These are phyloP conservation scores for Aricia artaxerxes DNA, from an alignment of 2,888 invertebrate species.

Conservation along the genomic window DNA sequence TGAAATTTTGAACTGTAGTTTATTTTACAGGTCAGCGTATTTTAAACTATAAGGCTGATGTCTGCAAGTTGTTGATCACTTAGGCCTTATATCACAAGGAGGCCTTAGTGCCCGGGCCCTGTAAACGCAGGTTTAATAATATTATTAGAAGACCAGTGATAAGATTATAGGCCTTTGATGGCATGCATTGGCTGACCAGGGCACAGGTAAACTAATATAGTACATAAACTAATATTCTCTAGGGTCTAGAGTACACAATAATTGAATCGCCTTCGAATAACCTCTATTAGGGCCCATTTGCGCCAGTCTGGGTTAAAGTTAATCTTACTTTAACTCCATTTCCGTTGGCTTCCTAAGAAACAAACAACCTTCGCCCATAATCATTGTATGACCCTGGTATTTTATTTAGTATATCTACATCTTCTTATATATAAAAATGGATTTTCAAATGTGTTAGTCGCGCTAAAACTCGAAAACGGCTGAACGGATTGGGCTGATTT, in stretches of 20 bases:
- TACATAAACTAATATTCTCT: background rate
- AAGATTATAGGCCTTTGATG: constrained; percentile 5
- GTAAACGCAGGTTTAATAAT: background rate
- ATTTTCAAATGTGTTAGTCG: too few species aligned
- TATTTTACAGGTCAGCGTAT: too few species aligned
- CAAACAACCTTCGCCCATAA: background rate
- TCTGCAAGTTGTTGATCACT: background rate
- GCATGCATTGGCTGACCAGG: background rate
- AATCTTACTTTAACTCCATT: background rate
- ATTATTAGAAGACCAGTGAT: constrained; percentile 1
- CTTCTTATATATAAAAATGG: too few species aligned
- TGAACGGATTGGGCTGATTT: too few species aligned
- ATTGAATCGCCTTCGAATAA: background rate
- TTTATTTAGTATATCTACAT: too few species aligned
- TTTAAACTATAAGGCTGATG: background rate
- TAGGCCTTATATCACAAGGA: background rate
- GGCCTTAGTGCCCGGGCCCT: background rate
- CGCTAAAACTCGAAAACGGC: too few species aligned
- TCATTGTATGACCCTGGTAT: background rate
- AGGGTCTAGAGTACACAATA: background rate
- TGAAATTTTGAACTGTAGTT: too few species aligned
- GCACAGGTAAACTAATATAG: constrained; percentile 8
- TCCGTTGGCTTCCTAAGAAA: background rate
- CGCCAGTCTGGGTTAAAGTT: background rate
- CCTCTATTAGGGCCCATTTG: background rate